These are phyloP conservation scores for Armadillidium nasatum DNA, from an alignment of 1,140 invertebrate species.

Conservation along the genomic window DNA sequence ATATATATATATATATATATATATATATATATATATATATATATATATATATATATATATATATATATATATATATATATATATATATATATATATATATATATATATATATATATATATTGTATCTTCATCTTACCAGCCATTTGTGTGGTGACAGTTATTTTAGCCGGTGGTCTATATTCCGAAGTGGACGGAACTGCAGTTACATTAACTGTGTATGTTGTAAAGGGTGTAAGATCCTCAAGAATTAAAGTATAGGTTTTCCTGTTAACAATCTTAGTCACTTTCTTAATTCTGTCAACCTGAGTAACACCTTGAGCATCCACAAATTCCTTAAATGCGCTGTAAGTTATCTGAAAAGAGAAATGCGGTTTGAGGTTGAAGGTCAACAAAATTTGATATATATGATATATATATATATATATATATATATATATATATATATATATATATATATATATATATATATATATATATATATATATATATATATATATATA, in stretches of 20 bases:
- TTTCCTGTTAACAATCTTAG: conserved; percentile 65
- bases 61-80: conserved; percentile 12
- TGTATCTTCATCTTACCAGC: conserved; percentile 54
- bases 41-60: conserved; percentile 22
- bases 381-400: too few species aligned
- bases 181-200: conserved; percentile 76
- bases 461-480: too few species aligned
- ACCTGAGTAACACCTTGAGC: conserved; percentile 86
- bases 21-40: conserved; percentile 2
- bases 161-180: conserved; percentile 83
- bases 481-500: too few species aligned
- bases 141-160: conserved; percentile 94
- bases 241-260: conserved; percentile 64
- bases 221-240: conserved; percentile 86
- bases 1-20: neutral
- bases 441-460: too few species aligned
- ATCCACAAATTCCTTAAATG: conserved; percentile 90
- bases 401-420: neutral
- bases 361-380: neutral
- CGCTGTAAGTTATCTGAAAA: conserved; percentile 62
- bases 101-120: neutral
- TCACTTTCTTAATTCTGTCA: conserved; percentile 68
- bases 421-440: neutral
- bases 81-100: conserved; percentile 6
- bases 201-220: conserved; percentile 89